Evolutionary conservation across 2,797 vertebrate species (phyloP), one percentile per base, ranked within the genome.

Genomic region (Hylomyscus alleni): DNA sequence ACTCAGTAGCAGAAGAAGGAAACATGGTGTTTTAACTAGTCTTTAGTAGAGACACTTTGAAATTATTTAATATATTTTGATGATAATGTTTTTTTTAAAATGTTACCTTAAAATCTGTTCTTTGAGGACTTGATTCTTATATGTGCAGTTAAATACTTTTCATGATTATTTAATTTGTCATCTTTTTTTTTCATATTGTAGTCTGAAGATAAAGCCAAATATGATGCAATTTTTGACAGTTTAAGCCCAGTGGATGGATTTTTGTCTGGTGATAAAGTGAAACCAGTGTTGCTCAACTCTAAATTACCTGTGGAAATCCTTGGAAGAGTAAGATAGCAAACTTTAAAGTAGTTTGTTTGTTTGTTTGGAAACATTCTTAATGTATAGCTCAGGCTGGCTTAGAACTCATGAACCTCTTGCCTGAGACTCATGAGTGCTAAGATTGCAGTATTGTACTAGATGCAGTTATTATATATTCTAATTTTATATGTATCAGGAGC

Each of bases 231-330:
- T 98, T 99, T 99, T 98, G 99, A 99, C 92, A 99, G 99, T 98
- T 98, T 99, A 92, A 99, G 98, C 94, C 99, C 99, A 82, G 98
- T 99, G 69, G 99, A 99, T 97, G 99, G 99, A 93, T 99, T 99
- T 88, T 98, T 99, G 50, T 99, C 99, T 52, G 99, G 99, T 29
- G 99, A 99, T 91, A 99, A 99, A 98, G 99, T 99, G 98, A 99
- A 99, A 98, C 99, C 99, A 40, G 99, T 99, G 77, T 99, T 99
- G 97, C 99, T 99, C 17, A 99, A 99, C 98, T 99, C 99, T 92
- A 99, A 99, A 98, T 98, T 99, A 62, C 99, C 99, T 91, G 99
- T 99, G 98, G 99, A 99, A 97, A 99, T 99, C 97, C 98, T 99
- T 67, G 99, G 99, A 98, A 99, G 99, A 98, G 99, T 99, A 99